Percentiles rank a stretch among this genome's conserved stretches.
These are phyloP conservation scores for Actinemys pallida DNA, from an alignment of 2,113 vertebrate species.

Conservation along the genomic window DNA sequence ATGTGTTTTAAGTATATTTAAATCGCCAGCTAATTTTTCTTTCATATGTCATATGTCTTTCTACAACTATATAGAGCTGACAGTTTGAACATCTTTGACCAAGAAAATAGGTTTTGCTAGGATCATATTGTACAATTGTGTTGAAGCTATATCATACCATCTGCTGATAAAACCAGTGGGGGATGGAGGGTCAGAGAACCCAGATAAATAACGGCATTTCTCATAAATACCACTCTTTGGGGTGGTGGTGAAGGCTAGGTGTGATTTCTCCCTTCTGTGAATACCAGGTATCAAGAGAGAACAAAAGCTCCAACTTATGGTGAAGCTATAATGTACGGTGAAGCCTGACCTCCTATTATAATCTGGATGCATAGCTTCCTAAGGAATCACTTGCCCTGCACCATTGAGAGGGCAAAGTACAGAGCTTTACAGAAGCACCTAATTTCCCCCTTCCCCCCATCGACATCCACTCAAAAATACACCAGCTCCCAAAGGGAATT, in stretches of 20 bases:
- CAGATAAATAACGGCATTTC: neutral
- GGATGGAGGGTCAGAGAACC: neutral
- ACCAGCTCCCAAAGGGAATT: neutral
- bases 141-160: neutral
- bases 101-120: constrained; percentile 7
- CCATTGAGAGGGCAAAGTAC: neutral
- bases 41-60: neutral
- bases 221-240: neutral
- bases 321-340: neutral
- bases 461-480: neutral
- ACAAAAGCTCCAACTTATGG: neutral
- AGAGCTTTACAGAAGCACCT: neutral
- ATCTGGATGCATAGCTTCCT: neutral
- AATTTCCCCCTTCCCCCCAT: too few species aligned
- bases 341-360: neutral
- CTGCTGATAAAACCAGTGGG: neutral
- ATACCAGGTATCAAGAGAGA: neutral
- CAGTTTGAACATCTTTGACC: neutral
- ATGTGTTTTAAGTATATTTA: neutral
- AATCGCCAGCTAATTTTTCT: neutral
- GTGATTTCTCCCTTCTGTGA: accelerated
- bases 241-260: neutral
- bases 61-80: neutral
- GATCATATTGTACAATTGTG: neutral
- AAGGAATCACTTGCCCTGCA: neutral